Evolutionary conservation across 2,113 vertebrate genomes (phyloP), one percentile per base, ranked within the genome.

Genomic region (Serilophus lunatus): DNA sequence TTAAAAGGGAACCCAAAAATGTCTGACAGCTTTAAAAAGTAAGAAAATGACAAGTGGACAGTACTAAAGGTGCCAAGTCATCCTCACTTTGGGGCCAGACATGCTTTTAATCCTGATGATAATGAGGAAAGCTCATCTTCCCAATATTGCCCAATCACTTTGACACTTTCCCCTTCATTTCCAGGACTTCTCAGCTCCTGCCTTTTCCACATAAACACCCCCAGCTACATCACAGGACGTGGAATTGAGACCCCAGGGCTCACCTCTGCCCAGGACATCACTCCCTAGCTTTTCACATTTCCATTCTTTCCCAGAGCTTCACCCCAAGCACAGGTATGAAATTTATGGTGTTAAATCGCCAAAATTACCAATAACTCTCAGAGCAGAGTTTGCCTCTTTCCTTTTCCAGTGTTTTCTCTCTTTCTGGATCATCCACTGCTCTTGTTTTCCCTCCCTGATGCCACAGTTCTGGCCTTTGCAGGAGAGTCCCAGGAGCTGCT

Each of bases 211-310:
- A 12, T 1, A n/a, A 28, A 8, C 19, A 10, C 44, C 28, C 56
- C 33, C 5, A 0, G 0, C 15, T 7, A 1, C 8, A 9, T 29
- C 12, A 1, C 19, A 35, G 63, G 18, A 8, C 5, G 8, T 2
- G 36, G 63, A 51, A n/a, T n/a, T n/a, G n/a, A n/a, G n/a, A n/a
- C n/a, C n/a, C 29, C 7, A 3, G 15, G 16, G 10, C 10, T 10
- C 24, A 15, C 17, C n/a, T 44, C 7, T n/a, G n/a, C n/a, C n/a
- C n/a, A 26, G 51, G 10, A 3, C 5, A 40, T 10, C 12, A 2
- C 8, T 45, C 28, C 3, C 3, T 7, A 6, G 26, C 5, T 31
- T 57, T 23, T 53, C 1, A 28, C 9, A 12, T 24, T 42, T 44
- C n/a, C 36, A 4, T 26, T 51, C 15, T 38, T 81, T n/a, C 9